phyloP scores from a whole-genome alignment of 2,888 invertebrate genomes.

The Heliconius aoede region DNA sequence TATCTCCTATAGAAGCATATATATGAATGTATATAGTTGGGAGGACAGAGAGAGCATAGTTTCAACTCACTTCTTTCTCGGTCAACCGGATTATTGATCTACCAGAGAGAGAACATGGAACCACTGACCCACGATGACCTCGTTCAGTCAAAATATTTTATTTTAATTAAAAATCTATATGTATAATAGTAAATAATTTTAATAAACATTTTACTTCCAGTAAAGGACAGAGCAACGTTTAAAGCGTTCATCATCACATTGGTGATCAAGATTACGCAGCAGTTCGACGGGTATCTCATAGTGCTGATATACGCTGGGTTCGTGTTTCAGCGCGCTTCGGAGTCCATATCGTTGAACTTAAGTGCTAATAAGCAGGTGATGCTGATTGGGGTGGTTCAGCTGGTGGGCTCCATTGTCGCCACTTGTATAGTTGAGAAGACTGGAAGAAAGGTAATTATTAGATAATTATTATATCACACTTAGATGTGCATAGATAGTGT shows the following conservation, averaged over 20 bases:
- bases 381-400: constrained; percentile 71
- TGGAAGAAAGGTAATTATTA: constrained; percentile 68
- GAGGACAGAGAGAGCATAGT: neutral
- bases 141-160: neutral
- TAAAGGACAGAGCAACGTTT: constrained; percentile 69
- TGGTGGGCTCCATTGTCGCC: constrained; percentile 70
- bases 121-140: neutral
- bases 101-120: neutral
- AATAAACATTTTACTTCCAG: constrained; percentile 57
- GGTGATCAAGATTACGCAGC: constrained; percentile 76
- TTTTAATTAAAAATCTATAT: too few species aligned
- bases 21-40: too few species aligned
- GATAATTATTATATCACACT: too few species aligned
- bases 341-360: constrained; percentile 64
- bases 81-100: neutral
- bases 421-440: constrained; percentile 76
- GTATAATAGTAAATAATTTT: neutral
- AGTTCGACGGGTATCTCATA: constrained; percentile 78
- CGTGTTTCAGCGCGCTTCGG: constrained; percentile 71
- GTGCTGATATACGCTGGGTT: constrained; percentile 76
- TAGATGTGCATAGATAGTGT: too few species aligned
- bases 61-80: neutral
- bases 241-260: constrained; percentile 77
- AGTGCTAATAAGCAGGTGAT: constrained; percentile 77
- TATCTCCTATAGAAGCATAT: too few species aligned